Percentiles rank a stretch among this genome's conserved stretches.
These are phyloP conservation scores for Sander vitreus DNA, from an alignment of 2,113 vertebrate genomes.

Conservation along the genomic window DNA sequence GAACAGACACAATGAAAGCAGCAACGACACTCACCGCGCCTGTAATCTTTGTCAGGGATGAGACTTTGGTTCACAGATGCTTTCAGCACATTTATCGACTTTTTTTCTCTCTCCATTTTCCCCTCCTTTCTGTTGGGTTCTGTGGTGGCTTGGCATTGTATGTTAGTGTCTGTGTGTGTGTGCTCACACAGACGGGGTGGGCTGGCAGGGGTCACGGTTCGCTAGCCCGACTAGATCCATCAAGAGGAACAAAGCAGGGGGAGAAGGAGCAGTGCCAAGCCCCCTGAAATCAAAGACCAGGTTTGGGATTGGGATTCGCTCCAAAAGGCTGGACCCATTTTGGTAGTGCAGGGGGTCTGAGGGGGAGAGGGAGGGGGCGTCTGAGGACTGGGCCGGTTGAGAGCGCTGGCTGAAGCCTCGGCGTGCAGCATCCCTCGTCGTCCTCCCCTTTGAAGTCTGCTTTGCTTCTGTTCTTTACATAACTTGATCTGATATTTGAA, in stretches of 20 bases:
- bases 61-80: conserved; percentile 82
- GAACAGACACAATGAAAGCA: conserved; percentile 74
- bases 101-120: not conserved
- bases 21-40: conserved; percentile 63
- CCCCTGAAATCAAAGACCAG: conserved; percentile 85
- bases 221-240: conserved; percentile 80
- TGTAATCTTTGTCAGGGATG: conserved; percentile 84
- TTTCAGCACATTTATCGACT: conserved; percentile 65
- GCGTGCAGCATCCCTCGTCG: conserved; percentile 39
- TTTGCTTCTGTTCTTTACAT: conserved; percentile 92
- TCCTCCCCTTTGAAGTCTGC: conserved; percentile 87
- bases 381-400: conserved; percentile 74
- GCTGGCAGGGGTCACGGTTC: conserved; percentile 83
- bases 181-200: conserved; percentile 81
- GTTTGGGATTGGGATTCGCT: conserved; percentile 82
- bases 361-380: conserved; percentile 26
- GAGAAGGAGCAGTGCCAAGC: conserved; percentile 75
- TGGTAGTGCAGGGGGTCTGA: conserved; percentile 60
- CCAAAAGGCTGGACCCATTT: conserved; percentile 77
- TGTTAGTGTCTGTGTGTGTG: conserved; percentile 52
- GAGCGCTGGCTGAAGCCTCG: conserved; percentile 44
- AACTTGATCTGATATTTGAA: conserved; percentile 87
- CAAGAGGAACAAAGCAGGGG: conserved; percentile 83
- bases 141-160: conserved; percentile 61
- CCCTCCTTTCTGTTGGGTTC: conserved; percentile 48